Percentiles rank a stretch among this genome's conserved stretches.
Conservation (phyloP, 1,140 invertebrate genomes). For the Procambarus virginalis region DNA sequence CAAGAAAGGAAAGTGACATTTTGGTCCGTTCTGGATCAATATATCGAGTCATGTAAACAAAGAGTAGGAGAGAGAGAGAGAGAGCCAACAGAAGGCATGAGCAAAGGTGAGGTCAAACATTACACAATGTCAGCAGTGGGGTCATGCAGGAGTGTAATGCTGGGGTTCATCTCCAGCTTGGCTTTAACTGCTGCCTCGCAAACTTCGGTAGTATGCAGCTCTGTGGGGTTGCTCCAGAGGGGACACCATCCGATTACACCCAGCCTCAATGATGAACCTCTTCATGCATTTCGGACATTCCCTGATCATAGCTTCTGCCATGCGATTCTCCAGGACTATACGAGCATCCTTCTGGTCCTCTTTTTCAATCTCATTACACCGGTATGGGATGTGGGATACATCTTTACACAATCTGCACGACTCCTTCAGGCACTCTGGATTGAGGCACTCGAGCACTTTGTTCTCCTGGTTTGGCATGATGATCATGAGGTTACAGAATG, state of each 20-base stretch:
- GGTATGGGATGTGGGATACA: conserved; percentile 79
- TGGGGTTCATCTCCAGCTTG: conserved; percentile 14
- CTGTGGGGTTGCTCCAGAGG: conserved; percentile 5
- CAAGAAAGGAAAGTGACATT: too few relatives aligned
- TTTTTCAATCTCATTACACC: conserved; percentile 78
- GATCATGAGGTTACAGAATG: conserved; percentile 80
- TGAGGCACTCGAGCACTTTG: conserved; percentile 80
- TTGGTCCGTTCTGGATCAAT: too few relatives aligned
- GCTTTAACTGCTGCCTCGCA: conserved; percentile 9
- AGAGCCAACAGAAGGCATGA: too few relatives aligned
- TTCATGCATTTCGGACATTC: conserved; percentile 79
- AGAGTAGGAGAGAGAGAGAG: too few relatives aligned
- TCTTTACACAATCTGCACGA: conserved; percentile 80
- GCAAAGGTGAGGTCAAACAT: too few relatives aligned
- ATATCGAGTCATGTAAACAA: too few relatives aligned
- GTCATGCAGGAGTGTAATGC: conserved; percentile 10
- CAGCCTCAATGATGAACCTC: conserved; percentile 80
- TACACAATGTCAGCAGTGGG: conserved; percentile 6
- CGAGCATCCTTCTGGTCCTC: conserved; percentile 76
- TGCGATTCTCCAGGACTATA: conserved; percentile 80
- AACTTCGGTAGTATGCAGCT: conserved; percentile 18
- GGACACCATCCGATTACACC: conserved; percentile 81
- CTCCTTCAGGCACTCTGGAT: conserved; percentile 78
- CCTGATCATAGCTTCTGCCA: conserved; percentile 80
- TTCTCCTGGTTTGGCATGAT: conserved; percentile 75